Evolutionary conservation across 2,888 invertebrate species (phyloP).

Genomic region (Odontomyia ornata): DNA sequence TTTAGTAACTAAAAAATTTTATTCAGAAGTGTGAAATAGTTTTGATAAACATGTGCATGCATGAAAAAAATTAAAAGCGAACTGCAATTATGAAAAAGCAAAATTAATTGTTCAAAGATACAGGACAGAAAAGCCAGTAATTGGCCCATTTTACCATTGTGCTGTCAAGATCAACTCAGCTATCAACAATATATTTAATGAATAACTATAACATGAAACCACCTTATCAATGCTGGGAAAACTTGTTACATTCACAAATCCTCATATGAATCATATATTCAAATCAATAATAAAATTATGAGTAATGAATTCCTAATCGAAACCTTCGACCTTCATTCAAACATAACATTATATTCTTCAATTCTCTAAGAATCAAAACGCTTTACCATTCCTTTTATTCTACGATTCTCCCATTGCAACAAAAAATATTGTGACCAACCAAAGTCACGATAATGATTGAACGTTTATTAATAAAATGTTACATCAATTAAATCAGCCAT

Average conservation of each 20-base stretch:
- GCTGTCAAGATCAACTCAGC: too few species aligned
- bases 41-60: too few species aligned
- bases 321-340: conserved; percentile 35
- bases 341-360: neutral
- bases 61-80: too few species aligned
- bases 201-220: too few species aligned
- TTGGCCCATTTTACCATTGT: too few species aligned
- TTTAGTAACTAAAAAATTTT: too few species aligned
- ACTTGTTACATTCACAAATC: neutral
- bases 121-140: too few species aligned
- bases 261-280: neutral
- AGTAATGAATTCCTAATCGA: conserved; percentile 32
- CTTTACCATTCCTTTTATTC: neutral
- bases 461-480: conserved; percentile 46
- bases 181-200: too few species aligned
- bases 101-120: too few species aligned
- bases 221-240: too few species aligned
- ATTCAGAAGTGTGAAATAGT: too few species aligned
- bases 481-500: conserved; percentile 43
- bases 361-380: neutral
- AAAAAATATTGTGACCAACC: conserved; percentile 38
- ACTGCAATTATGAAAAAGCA: too few species aligned
- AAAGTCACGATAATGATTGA: conserved; percentile 46
- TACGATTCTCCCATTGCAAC: neutral
- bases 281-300: conserved; percentile 12